Percentiles rank a stretch among this genome's conserved stretches.
Evolutionary conservation across 1,140 invertebrate genomes (phyloP).

Genomic region (Aphelenchoides avenae): DNA sequence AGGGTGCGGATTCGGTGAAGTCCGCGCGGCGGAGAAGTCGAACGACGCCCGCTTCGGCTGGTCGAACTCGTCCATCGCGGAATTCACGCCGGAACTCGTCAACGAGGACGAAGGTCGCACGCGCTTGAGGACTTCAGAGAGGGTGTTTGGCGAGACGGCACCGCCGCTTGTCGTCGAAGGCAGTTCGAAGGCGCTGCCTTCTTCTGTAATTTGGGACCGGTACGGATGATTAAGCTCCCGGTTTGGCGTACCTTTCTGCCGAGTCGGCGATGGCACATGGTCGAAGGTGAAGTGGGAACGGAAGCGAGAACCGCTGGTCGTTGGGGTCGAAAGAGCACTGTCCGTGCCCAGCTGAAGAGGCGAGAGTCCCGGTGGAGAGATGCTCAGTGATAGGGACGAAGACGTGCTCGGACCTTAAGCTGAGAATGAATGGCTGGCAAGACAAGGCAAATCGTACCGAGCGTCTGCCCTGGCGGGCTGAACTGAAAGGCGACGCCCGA

Average conservation of each 20-base stretch:
- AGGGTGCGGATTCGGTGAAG: neutral
- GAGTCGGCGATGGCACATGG: constrained; percentile 21
- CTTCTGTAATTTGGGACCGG: neutral
- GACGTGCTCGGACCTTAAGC: constrained; percentile 12
- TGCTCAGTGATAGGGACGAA: constrained; percentile 31
- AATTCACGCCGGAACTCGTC: neutral
- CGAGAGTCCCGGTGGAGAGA: constrained; percentile 29
- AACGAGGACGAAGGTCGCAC: neutral
- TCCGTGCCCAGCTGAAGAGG: constrained; percentile 35
- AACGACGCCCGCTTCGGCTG: too few species aligned
- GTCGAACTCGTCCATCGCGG: too few species aligned
- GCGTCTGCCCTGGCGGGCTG: constrained; percentile 23
- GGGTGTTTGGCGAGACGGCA: neutral
- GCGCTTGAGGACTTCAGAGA: neutral
- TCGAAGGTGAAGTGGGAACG: constrained; percentile 39
- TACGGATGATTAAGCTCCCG: neutral
- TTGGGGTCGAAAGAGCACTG: constrained; percentile 33
- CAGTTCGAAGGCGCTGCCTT: neutral
- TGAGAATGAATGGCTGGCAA: neutral
- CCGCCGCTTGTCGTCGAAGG: neutral
- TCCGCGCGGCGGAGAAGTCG: too few species aligned
- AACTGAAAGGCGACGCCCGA: constrained; percentile 32
- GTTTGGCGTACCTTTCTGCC: constrained; percentile 3
- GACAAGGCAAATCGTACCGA: constrained; percentile 18
- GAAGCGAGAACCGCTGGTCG: constrained; percentile 16